Evolutionary conservation across 2,113 vertebrate genomes (phyloP).

Genomic region (Myxocyprinus asiaticus): DNA sequence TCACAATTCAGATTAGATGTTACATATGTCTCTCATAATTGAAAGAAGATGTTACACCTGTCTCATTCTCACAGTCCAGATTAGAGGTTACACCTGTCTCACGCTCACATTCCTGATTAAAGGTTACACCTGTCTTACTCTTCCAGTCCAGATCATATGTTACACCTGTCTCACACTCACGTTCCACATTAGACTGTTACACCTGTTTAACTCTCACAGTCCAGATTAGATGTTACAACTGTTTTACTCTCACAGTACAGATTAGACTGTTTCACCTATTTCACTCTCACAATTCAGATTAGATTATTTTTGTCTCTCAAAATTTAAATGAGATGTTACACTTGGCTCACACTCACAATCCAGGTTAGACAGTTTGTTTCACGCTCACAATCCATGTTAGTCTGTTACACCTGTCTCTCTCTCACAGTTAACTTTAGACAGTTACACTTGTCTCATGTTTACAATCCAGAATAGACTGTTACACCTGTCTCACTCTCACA

Average conservation of each 20-base stretch:
- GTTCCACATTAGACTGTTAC: background rate
- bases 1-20: background rate
- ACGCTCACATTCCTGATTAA: background rate
- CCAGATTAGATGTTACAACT: background rate
- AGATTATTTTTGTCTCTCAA: too few species aligned
- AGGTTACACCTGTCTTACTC: too few species aligned
- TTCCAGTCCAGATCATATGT: background rate
- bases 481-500: background rate
- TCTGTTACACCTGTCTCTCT: background rate
- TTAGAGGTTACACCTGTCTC: too few species aligned
- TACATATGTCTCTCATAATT: background rate
- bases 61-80: background rate
- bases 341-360: background rate
- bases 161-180: background rate
- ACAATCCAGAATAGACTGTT: background rate
- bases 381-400: background rate
- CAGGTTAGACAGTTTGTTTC: background rate
- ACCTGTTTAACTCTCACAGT: background rate
- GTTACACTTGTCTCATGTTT: background rate
- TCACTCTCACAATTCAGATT: too few species aligned
- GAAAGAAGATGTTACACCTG: background rate
- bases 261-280: too few species aligned
- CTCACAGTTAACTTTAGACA: too few species aligned
- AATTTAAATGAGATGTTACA: too few species aligned
- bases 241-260: background rate